Conservation (phyloP, 2,797 vertebrate genomes). For the Yasuhikotakia modesta region DNA sequence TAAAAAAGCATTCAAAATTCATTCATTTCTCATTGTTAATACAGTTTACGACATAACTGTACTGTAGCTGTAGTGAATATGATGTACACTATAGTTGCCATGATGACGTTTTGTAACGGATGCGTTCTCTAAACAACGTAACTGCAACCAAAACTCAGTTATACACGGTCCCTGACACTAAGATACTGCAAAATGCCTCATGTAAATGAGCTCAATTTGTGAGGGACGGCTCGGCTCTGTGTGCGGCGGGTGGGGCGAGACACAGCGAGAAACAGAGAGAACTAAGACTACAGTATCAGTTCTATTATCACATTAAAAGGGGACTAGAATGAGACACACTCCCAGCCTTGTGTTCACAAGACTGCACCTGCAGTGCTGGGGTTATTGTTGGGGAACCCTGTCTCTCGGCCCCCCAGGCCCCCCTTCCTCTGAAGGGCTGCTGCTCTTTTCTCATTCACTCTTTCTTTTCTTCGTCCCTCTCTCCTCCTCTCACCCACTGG, state of each 20-base stretch:
- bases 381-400: conserved; percentile 76
- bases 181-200: conserved; percentile 73
- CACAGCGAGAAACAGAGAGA: conserved; percentile 64
- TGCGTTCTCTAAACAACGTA: not conserved
- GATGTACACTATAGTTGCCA: not conserved
- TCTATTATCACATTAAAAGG: conserved; percentile 83
- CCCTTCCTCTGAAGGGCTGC: conserved; percentile 64
- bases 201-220: conserved; percentile 76
- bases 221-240: not conserved
- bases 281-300: conserved; percentile 78
- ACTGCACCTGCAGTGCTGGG: conserved; percentile 81
- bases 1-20: not conserved
- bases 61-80: not conserved
- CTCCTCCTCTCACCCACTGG: conserved; percentile 79
- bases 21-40: not conserved
- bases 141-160: not conserved
- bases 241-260: conserved; percentile 17
- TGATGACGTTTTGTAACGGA: not conserved
- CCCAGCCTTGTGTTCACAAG: conserved; percentile 66
- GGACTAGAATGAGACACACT: conserved; percentile 65
- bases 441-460: conserved; percentile 69
- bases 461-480: conserved; percentile 59
- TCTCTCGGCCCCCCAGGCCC: conserved; percentile 52
- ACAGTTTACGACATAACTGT: not conserved
- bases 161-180: conserved; percentile 50